Conservation (phyloP, 2,113 vertebrate species). For the Anser cygnoides region DNA sequence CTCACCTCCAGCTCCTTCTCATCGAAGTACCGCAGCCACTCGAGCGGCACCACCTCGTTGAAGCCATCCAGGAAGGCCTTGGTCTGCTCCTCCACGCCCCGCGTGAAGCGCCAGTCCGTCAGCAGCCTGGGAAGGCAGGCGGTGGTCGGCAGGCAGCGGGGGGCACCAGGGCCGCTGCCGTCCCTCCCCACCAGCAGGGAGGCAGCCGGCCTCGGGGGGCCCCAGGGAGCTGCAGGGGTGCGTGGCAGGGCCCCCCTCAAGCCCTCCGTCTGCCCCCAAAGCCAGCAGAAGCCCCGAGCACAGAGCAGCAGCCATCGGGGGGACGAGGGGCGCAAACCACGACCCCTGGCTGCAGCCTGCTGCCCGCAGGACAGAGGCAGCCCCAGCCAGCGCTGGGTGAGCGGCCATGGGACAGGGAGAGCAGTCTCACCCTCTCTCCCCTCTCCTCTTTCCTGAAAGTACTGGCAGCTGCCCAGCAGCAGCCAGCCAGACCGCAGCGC, state of each 20-base stretch:
- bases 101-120: constrained; percentile 95
- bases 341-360: background rate
- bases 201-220: background rate
- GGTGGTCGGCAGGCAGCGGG: background rate
- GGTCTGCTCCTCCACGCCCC: constrained; percentile 96
- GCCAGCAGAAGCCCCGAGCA: background rate
- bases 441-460: constrained; percentile 61
- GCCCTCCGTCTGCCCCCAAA: background rate
- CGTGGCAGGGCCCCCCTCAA: accelerated
- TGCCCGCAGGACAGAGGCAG: background rate
- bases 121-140: constrained; percentile 82
- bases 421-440: constrained; percentile 35
- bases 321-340: background rate
- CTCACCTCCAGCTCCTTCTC: constrained; percentile 92
- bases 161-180: accelerated
- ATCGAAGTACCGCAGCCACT: constrained; percentile 97
- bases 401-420: background rate
- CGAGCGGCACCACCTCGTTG: constrained; percentile 95
- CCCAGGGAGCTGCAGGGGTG: accelerated
- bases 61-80: constrained; percentile 97
- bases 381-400: background rate
- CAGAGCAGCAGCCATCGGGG: accelerated
- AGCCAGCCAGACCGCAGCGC: constrained; percentile 39
- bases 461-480: constrained; percentile 44
- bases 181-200: background rate